phyloP scores from a whole-genome alignment of 1,140 invertebrate genomes.

The Venturia canescens region DNA sequence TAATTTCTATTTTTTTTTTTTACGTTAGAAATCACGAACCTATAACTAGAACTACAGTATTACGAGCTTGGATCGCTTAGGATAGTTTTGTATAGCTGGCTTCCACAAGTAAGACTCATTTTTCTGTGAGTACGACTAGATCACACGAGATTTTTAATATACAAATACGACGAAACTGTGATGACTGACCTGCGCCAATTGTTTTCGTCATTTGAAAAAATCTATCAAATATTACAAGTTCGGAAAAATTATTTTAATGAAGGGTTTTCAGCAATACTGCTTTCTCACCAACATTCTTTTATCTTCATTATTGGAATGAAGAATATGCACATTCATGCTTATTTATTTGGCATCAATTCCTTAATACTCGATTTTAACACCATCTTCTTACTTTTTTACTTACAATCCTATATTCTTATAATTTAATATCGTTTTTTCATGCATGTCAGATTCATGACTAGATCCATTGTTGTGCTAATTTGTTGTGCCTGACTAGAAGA shows the following conservation, averaged over 20 bases:
- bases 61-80: background rate
- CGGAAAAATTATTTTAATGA: too few relatives aligned
- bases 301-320: too few relatives aligned
- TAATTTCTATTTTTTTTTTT: slow-evolving; percentile 4
- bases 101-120: too few relatives aligned
- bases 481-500: background rate
- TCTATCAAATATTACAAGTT: too few relatives aligned
- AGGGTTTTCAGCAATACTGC: background rate
- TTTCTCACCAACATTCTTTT: background rate
- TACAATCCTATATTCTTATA: too few relatives aligned
- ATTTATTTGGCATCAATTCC: slow-evolving; percentile 32
- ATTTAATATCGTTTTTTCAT: background rate
- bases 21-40: slow-evolving; percentile 16
- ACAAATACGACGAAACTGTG: too few relatives aligned
- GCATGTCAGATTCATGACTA: background rate
- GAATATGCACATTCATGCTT: slow-evolving; percentile 16
- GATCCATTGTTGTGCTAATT: slow-evolving; percentile 21
- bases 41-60: slow-evolving; percentile 8
- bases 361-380: slow-evolving; percentile 12
- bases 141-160: too few relatives aligned
- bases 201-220: too few relatives aligned
- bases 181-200: too few relatives aligned
- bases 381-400: background rate
- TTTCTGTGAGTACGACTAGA: too few relatives aligned
- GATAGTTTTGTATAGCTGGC: too few relatives aligned